A percentile compares a stretch with the other conserved stretches of the same genome.
These are phyloP conservation scores for rabbit (Oryctolagus cuniculus) DNA, from an alignment of 2,113 vertebrate genomes.

Conservation along the genomic window DNA sequence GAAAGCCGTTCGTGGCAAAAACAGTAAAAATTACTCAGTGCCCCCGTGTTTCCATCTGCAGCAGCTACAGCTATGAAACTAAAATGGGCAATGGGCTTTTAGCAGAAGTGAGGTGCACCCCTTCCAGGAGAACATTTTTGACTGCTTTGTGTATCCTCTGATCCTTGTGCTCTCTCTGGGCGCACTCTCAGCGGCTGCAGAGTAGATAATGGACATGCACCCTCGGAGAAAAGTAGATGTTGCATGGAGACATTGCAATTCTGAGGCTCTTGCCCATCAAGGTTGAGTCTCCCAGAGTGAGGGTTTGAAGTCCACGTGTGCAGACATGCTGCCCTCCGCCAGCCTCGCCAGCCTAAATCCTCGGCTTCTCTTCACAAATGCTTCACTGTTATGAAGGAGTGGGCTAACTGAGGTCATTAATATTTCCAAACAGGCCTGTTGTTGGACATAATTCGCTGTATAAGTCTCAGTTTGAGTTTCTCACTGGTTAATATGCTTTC, in stretches of 20 bases:
- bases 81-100: neutral
- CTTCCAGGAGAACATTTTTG: no score
- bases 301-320: neutral
- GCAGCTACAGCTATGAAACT: neutral
- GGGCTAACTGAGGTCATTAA: neutral
- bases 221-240: neutral
- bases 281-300: neutral
- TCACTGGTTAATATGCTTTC: neutral
- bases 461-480: neutral
- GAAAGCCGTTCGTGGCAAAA: neutral
- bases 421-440: neutral
- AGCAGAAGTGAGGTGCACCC: neutral
- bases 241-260: neutral
- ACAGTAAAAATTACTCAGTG: neutral
- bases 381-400: neutral
- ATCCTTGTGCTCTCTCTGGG: rapidly evolving
- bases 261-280: neutral
- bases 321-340: neutral
- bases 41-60: neutral
- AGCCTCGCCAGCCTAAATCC: neutral
- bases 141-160: neutral
- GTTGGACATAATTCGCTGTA: neutral
- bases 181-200: neutral
- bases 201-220: no score
- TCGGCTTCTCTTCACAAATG: neutral